These are phyloP conservation scores for Drosophila ananassae DNA, from an alignment of 1,140 invertebrate species.

Conservation along the genomic window DNA sequence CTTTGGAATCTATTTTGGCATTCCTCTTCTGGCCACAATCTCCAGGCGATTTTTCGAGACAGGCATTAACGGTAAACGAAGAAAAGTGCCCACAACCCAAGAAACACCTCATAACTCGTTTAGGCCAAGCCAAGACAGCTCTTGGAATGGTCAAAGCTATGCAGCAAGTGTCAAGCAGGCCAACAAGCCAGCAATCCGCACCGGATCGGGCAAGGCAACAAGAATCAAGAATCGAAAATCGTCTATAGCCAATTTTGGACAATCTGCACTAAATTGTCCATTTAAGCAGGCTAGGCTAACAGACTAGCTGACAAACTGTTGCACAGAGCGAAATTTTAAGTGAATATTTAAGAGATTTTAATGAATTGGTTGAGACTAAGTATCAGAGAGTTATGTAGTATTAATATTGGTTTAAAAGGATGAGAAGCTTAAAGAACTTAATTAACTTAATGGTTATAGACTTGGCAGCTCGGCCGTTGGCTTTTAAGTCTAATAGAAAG, in stretches of 20 bases:
- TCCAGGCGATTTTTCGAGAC: background rate
- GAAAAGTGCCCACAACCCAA: constrained; percentile 52
- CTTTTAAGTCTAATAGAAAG: too few species aligned
- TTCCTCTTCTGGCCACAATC: background rate
- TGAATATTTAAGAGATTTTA: background rate
- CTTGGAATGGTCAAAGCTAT: constrained; percentile 74
- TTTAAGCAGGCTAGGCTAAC: constrained; percentile 52
- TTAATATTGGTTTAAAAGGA: too few species aligned
- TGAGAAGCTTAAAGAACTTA: too few species aligned
- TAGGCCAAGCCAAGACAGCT: constrained; percentile 47
- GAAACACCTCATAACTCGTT: constrained; percentile 59
- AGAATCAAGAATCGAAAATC: constrained; percentile 52
- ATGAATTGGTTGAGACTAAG: too few species aligned
- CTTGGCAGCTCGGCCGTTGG: too few species aligned
- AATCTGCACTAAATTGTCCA: constrained; percentile 80
- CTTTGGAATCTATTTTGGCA: constrained; percentile 1
- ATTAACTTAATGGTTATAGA: too few species aligned
- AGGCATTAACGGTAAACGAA: constrained; percentile 59
- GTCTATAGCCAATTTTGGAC: constrained; percentile 69
- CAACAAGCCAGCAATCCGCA: constrained; percentile 26
- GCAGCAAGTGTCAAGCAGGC: constrained; percentile 64
- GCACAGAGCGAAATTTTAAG: background rate
- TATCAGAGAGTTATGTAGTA: too few species aligned
- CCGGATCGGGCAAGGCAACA: constrained; percentile 48
- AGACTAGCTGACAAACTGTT: constrained; percentile 1